Evolutionary conservation across 2,797 vertebrate genomes (phyloP).

Genomic region (Oreortyx pictus): DNA sequence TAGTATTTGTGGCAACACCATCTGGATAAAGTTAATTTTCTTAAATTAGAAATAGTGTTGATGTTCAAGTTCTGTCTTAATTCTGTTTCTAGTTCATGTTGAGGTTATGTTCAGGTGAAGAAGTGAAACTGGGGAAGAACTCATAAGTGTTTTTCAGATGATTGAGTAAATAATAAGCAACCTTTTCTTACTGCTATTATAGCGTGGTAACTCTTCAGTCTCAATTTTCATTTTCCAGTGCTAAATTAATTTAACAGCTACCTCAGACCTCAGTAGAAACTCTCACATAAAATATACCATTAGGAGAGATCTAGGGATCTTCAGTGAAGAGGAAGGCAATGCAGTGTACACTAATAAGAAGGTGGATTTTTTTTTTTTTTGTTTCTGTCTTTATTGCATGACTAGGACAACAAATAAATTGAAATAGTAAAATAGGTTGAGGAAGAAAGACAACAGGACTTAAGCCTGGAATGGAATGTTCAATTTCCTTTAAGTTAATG

Average conservation of each 20-base stretch:
- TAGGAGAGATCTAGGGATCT: background rate
- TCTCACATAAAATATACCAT: background rate
- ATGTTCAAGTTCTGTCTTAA: background rate
- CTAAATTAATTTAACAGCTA: slow-evolving; percentile 45
- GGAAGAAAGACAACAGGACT: background rate
- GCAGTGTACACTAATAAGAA: background rate
- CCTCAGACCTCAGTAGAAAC: slow-evolving; percentile 6
- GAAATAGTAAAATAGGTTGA: background rate
- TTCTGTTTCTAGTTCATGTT: background rate
- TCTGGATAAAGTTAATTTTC: background rate
- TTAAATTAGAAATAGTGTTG: background rate
- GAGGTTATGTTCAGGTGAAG: background rate
- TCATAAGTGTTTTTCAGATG: background rate
- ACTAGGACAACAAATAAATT: background rate
- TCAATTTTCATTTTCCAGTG: background rate
- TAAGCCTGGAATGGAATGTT: background rate
- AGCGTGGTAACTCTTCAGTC: background rate
- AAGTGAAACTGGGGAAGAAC: background rate
- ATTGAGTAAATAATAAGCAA: slow-evolving; percentile 34
- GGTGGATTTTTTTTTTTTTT: background rate
- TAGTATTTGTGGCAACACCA: background rate
- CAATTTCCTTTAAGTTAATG: background rate
- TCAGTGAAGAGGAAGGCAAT: background rate
- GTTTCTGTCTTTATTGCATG: background rate
- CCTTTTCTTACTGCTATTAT: background rate